These are phyloP conservation scores for Spodoptera frugiperda DNA, from an alignment of 1,140 invertebrate genomes.

Conservation along the genomic window DNA sequence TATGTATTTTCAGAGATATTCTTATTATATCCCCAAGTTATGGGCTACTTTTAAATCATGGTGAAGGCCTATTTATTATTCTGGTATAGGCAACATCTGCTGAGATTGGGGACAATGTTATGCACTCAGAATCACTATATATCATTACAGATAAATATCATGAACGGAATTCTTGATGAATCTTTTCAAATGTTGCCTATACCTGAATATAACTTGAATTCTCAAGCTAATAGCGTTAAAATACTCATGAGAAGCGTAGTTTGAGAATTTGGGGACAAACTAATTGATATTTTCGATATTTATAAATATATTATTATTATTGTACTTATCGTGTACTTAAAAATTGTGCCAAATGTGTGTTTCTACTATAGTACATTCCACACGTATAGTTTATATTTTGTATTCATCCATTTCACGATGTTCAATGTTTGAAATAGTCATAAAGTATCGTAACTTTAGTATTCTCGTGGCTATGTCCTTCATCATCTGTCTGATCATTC, in stretches of 20 bases:
- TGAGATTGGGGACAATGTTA: too few species aligned
- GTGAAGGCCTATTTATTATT: too few species aligned
- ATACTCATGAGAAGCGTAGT: too few species aligned
- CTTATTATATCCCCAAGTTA: background rate
- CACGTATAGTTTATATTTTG: background rate
- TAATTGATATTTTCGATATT: conserved; percentile 16
- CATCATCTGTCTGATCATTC: background rate
- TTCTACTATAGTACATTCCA: conserved; percentile 21
- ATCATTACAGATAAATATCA: too few species aligned
- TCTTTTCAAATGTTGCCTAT: too few species aligned
- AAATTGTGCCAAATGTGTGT: conserved; percentile 31
- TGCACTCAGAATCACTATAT: too few species aligned
- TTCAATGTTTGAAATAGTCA: background rate
- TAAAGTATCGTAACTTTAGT: background rate
- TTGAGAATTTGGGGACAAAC: background rate
- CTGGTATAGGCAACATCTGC: too few species aligned
- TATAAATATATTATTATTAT: background rate
- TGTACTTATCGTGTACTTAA: conserved; percentile 27
- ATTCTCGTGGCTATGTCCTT: background rate
- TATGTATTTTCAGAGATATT: conserved; percentile 8
- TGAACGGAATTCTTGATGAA: too few species aligned
- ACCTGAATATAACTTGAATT: too few species aligned
- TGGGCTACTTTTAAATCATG: too few species aligned
- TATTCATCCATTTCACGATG: background rate
- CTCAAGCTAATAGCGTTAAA: too few species aligned